These are phyloP conservation scores for Zygothrica quintamaculata DNA, from an alignment of 2,888 invertebrate species.

Conservation along the genomic window DNA sequence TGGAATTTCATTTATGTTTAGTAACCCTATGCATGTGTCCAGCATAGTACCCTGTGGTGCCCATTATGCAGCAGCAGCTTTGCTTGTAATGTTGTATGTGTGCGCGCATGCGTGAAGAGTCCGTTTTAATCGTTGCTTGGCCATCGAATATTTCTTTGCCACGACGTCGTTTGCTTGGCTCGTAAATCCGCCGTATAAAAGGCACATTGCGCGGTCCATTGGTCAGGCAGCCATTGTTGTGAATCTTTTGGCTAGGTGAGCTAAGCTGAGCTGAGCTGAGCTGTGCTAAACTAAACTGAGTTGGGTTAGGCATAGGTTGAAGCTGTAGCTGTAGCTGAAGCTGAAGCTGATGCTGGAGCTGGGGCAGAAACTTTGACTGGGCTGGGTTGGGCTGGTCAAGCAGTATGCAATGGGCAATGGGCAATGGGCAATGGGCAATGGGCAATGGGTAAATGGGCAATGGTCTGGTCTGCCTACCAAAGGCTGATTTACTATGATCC, in stretches of 20 bases:
- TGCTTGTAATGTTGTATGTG: slow-evolving; percentile 48
- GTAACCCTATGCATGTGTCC: slow-evolving; percentile 5
- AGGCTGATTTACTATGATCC: slow-evolving; percentile 83
- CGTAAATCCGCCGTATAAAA: slow-evolving; percentile 78
- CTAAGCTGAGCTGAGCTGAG: slow-evolving; percentile 15
- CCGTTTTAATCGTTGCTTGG: slow-evolving; percentile 79
- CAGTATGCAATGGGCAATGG: no score
- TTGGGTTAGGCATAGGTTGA: slow-evolving; percentile 3
- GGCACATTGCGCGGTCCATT: slow-evolving; percentile 72
- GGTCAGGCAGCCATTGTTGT: slow-evolving; percentile 71
- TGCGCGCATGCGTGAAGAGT: slow-evolving; percentile 82
- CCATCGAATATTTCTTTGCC: slow-evolving; percentile 78
- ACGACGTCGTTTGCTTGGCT: slow-evolving; percentile 76
- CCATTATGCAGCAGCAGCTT: slow-evolving; percentile 51
- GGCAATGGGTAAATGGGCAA: slow-evolving; percentile 35
- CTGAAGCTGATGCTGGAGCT: slow-evolving; percentile 1
- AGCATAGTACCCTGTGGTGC: slow-evolving; percentile 30
- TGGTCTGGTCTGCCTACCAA: slow-evolving; percentile 69
- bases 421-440: slow-evolving; percentile 7
- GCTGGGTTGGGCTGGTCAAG: no score
- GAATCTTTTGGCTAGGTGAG: slow-evolving; percentile 29
- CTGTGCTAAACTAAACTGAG: slow-evolving; percentile 3
- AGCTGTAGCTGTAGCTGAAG: slow-evolving; percentile 6
- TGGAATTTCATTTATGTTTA: no score
- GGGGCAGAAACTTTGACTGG: slow-evolving; percentile 2